Base-by-base conservation (phyloP, 2,113 vertebrate genomes). In the Eleginops maclovinus region DNA sequence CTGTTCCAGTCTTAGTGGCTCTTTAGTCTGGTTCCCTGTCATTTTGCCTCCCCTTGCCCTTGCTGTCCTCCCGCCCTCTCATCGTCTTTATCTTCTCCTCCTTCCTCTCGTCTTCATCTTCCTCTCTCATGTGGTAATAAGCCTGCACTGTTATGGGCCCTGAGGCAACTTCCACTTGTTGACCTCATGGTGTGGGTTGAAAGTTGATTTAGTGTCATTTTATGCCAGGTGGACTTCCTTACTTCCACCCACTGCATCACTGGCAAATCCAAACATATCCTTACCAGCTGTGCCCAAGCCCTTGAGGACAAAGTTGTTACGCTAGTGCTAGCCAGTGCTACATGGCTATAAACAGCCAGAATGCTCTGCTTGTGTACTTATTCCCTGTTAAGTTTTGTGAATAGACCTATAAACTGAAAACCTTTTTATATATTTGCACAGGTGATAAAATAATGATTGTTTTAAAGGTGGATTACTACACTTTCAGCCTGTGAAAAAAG, bases 201-300 rank as follows among this genome's bases (percentile, higher is more conserved):
- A 92, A 88, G 75, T 89, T 81, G 86, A 91, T 90, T 91, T 79
- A 67, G 67, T 87, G 41, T 15, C 49, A 40, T 17, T 60, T 36
- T 59, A 44, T 55, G 51, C 46, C 58, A 26, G 19, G 17, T 67
- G 76, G 12, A 61, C 31, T 13, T 24, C 11, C 17, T 2, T 51
- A 70, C 50, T 51, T 61, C 26, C n/a, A 5, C n/a, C 26, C 17
- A 8, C 16, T 54, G 47, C 51, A 60, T 67, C 66, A 66, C 19
- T 61, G 41, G 58, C 17, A 75, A 8, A 50, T 51, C 44, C 7
- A 28, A 69, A 43, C 43, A 50, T 0, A 10, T 49, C 40, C 28
- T 19, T 60, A 22, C 26, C 4, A 4, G 43, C 24, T 17, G 26
- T 36, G 13, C 41, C 19, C 31, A 41, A 44, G 31, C 24, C 36